A percentile compares a stretch with the other conserved stretches of the same genome.
Evolutionary conservation across 2,113 vertebrate genomes (phyloP).

Genomic region (Colius striatus): DNA sequence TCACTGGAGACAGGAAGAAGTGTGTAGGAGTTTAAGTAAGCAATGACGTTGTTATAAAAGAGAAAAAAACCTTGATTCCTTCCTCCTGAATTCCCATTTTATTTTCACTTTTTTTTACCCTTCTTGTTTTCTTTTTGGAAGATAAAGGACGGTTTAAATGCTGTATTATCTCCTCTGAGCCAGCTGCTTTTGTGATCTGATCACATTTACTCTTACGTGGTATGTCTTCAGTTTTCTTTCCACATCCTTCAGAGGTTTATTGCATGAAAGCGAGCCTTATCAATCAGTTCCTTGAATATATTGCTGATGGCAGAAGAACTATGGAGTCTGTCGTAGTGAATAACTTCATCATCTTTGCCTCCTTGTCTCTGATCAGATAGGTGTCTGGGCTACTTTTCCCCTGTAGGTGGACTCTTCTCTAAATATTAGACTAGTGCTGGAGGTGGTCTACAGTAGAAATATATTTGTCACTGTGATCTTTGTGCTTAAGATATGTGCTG

Average conservation of each 20-base stretch:
- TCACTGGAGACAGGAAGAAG: neutral
- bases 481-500: constrained; percentile 37
- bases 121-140: neutral
- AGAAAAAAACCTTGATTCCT: neutral
- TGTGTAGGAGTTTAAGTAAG: neutral
- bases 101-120: neutral
- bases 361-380: constrained; percentile 18
- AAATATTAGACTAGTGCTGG: constrained; percentile 23
- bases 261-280: constrained; percentile 43
- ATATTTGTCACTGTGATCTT: neutral
- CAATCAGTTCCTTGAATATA: constrained; percentile 40
- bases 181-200: neutral
- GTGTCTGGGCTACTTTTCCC: neutral
- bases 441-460: constrained; percentile 36
- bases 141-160: neutral
- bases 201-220: neutral
- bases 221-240: neutral
- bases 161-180: neutral
- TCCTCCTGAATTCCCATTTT: neutral
- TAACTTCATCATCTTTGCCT: constrained; percentile 28
- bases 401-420: constrained; percentile 26
- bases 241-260: neutral
- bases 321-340: neutral
- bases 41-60: neutral
- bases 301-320: constrained; percentile 41